Percentiles rank a stretch among this genome's conserved stretches.
Evolutionary conservation across 2,888 invertebrate species (phyloP).

Genomic region (Cyclophora albipunctata): DNA sequence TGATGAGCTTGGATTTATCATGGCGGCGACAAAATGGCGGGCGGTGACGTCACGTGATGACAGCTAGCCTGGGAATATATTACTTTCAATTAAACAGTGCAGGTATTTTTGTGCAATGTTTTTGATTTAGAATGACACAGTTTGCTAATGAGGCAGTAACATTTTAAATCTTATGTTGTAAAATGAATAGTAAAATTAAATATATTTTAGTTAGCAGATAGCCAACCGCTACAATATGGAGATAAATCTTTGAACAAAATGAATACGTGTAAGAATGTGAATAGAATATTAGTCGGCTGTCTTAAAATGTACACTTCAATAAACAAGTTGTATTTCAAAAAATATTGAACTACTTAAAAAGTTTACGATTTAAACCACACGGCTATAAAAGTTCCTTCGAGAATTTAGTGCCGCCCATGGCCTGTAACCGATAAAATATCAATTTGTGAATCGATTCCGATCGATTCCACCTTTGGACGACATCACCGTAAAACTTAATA

Average conservation of each 20-base stretch:
- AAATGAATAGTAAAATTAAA: too few species aligned
- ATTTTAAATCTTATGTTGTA: too few species aligned
- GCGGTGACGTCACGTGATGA: slow-evolving; percentile 18
- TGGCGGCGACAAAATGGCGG: slow-evolving; percentile 17
- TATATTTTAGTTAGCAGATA: too few species aligned
- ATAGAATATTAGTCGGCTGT: too few species aligned
- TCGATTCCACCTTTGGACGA: slow-evolving; percentile 43
- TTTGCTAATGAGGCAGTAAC: too few species aligned
- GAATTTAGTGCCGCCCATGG: slow-evolving; percentile 16
- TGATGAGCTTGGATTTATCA: slow-evolving; percentile 33
- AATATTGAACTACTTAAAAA: background rate
- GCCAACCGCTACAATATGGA: too few species aligned
- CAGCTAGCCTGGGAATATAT: slow-evolving; percentile 10
- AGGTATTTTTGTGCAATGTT: too few species aligned
- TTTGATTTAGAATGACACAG: too few species aligned
- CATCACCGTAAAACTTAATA: slow-evolving; percentile 54
- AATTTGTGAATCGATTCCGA: slow-evolving; percentile 48
- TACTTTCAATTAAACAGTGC: too few species aligned
- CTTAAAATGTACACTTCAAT: too few species aligned
- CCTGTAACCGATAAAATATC: slow-evolving; percentile 27
- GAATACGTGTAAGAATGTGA: too few species aligned
- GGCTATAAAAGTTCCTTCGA: slow-evolving; percentile 4
- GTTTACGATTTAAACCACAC: background rate
- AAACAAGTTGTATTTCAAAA: background rate
- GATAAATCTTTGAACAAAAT: too few species aligned